Percentiles rank a stretch among this genome's conserved stretches.
These are phyloP conservation scores for Leptinotarsa juncta DNA, from an alignment of 2,888 invertebrate species.

Conservation along the genomic window DNA sequence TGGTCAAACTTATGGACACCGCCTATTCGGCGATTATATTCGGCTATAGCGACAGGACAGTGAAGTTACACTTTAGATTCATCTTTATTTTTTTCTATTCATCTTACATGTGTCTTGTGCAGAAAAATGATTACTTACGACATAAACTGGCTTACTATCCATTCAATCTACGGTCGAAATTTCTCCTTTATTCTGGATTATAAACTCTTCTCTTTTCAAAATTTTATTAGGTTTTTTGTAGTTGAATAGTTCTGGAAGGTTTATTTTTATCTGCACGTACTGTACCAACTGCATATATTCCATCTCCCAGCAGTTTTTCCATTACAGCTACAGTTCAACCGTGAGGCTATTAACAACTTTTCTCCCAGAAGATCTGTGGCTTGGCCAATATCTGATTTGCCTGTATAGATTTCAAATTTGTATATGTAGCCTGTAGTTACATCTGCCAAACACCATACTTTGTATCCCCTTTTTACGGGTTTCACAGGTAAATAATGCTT, in stretches of 20 bases:
- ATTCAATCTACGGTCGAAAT: conserved; percentile 35
- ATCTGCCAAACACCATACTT: conserved; percentile 32
- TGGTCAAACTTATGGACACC: too few species aligned
- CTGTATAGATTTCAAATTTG: conserved; percentile 52
- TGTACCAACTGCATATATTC: conserved; percentile 47
- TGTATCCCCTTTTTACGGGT: conserved; percentile 22
- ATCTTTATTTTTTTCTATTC: background rate
- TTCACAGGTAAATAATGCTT: too few species aligned
- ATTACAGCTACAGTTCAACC: conserved; percentile 1
- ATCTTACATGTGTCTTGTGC: background rate
- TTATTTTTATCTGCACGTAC: conserved; percentile 39
- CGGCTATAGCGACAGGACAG: conserved; percentile 19
- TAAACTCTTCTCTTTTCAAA: conserved; percentile 32
- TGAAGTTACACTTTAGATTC: conserved; percentile 3
- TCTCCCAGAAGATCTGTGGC: conserved; percentile 18
- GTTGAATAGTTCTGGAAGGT: conserved; percentile 36
- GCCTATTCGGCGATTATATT: too few species aligned
- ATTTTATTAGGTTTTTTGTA: conserved; percentile 19
- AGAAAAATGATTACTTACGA: background rate
- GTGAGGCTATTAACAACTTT: conserved; percentile 31
- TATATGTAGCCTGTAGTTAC: conserved; percentile 43
- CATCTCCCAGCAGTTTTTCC: conserved; percentile 35
- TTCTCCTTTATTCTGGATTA: conserved; percentile 10
- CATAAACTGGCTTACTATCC: conserved; percentile 38
- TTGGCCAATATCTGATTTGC: background rate